Base-by-base conservation (phyloP, 2,888 invertebrate species). In the Sthenelais limicola region DNA sequence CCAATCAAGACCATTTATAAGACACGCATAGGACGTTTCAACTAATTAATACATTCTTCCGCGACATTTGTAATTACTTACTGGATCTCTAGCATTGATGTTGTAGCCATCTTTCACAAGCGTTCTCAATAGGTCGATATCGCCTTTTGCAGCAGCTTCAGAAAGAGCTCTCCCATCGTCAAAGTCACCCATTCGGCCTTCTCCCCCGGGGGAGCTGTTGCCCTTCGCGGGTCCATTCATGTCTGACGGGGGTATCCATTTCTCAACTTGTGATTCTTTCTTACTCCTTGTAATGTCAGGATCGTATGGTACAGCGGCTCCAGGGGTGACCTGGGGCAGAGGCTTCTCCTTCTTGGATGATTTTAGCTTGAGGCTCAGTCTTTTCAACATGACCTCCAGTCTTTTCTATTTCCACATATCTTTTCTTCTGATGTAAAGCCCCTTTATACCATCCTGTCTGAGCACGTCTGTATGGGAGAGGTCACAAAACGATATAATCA, bases 81-180 rank as follows among this genome's bases (percentile, higher is more conserved):
- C 73, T 69, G 56, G 58, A 33, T 68, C 49, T 7, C 26, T 43
- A 15, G 38, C 43, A 51, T 73, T 73, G 28, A 73, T 47, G 32
- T 73, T 69, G 21, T n/a, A 12, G 18, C 69, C 69, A 4, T 26
- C 30, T 35, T 54, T 70, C 32, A 58, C 24, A 38, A 69, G 38
- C 32, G 62, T 70, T 35, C 70, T 58, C 12, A 71, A 35, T 0
- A 32, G 38, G 0, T 30, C 30, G 24, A 71, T 24, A 43, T 70
- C 70, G 21, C 54, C 70, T 66, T 52, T 35, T 18, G 73, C 62
- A 26, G 66, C 73, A 24, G 73, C 73, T 30, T 73, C 70, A 5
- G 62, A 26, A 21, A 62, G 43, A 35, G 4, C 47, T 48, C 56
- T 56, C n/a, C 35, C 68, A 49, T 52, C 33, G 33, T 26, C 69